Conservation (phyloP, 2,888 invertebrate species). For the Petrophora chlorosata region DNA sequence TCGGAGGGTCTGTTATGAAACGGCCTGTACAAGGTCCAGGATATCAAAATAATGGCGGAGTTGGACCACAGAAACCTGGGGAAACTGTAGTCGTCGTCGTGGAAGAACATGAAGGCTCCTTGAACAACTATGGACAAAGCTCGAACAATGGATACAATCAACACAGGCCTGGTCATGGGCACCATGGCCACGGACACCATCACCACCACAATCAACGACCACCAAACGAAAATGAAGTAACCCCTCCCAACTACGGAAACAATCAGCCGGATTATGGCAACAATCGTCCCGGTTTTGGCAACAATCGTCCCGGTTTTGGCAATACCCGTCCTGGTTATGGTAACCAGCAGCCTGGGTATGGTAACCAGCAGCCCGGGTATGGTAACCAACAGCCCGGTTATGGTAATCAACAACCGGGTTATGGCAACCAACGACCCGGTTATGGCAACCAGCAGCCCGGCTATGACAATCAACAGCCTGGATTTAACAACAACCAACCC, state of each 20-base stretch:
- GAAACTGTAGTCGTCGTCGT: slow-evolving; percentile 51
- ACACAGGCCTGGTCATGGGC: slow-evolving; percentile 34
- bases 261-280: slow-evolving; percentile 10
- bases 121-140: slow-evolving; percentile 20
- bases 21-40: slow-evolving; percentile 23
- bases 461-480: slow-evolving; percentile 11
- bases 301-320: slow-evolving; percentile 3
- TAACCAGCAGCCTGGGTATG: slow-evolving; percentile 6
- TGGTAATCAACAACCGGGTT: slow-evolving; percentile 13
- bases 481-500: slow-evolving; percentile 18
- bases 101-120: slow-evolving; percentile 35
- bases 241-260: slow-evolving; percentile 15
- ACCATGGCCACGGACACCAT: slow-evolving; percentile 32
- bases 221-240: slow-evolving; percentile 1
- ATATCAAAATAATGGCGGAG: slow-evolving; percentile 29
- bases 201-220: slow-evolving; percentile 29
- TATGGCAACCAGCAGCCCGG: slow-evolving; percentile 12
- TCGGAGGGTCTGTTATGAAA: slow-evolving; percentile 40
- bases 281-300: slow-evolving; percentile 2
- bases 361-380: slow-evolving; percentile 8
- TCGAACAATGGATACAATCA: slow-evolving; percentile 19
- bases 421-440: slow-evolving; percentile 16
- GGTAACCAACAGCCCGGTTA: slow-evolving; percentile 14
- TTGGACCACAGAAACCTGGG: slow-evolving; percentile 36
- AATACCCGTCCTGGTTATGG: not conserved